A percentile compares a stretch with the other conserved stretches of the same genome.
Conservation (phyloP, 2,113 vertebrate species). For the Melanerpes formicivorus region DNA sequence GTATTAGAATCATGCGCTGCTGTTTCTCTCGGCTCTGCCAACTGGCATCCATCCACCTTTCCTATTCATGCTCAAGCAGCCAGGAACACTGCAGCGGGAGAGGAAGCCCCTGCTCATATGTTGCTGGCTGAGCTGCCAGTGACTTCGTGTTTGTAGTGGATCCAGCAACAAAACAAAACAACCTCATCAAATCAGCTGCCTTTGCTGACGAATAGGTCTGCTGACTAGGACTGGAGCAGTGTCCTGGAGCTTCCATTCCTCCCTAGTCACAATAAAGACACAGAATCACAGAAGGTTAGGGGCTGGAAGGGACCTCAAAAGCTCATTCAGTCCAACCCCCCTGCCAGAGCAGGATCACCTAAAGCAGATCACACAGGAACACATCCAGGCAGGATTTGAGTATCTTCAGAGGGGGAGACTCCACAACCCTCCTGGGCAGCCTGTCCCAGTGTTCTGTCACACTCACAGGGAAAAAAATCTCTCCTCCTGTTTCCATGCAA, state of each 20-base stretch:
- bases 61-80: slow-evolving; percentile 77
- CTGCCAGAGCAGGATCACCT: no score
- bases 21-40: slow-evolving; percentile 79
- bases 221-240: background rate
- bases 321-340: no score
- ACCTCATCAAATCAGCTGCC: slow-evolving; percentile 62
- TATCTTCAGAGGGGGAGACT: no score
- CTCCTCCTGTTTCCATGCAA: no score
- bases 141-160: slow-evolving; percentile 61
- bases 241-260: background rate
- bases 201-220: background rate
- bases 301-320: no score
- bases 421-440: no score
- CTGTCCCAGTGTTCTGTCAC: no score
- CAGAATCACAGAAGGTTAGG: no score
- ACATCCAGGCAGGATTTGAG: no score
- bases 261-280: background rate
- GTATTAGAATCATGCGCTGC: slow-evolving; percentile 75
- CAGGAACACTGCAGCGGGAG: slow-evolving; percentile 60
- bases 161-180: slow-evolving; percentile 67
- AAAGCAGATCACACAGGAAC: no score
- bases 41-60: slow-evolving; percentile 78
- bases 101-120: slow-evolving; percentile 73
- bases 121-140: slow-evolving; percentile 63
- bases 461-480: no score